Evolutionary conservation across 2,797 vertebrate species (phyloP), one percentile per base, ranked within the genome.

Genomic region (Ctenopoma kingsleyae): DNA sequence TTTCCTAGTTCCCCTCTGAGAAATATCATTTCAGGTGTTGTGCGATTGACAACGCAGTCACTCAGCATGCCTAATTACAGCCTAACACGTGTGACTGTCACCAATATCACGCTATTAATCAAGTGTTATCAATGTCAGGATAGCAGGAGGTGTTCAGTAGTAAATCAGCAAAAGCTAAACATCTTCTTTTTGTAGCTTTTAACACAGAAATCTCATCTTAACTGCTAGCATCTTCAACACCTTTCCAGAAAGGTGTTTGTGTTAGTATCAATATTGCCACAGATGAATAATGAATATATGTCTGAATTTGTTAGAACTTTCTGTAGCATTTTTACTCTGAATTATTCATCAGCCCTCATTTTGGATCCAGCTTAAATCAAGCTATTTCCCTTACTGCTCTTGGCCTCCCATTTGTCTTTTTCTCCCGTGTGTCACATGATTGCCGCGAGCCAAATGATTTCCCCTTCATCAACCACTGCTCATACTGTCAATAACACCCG

Each of bases 1-100:
- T 41, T n/a, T 22, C 67, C 4, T 19, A 12, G 49, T 17, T 13
- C 15, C 22, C 16, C 7, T 30, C 13, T 51, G 51, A 56, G 49
- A 46, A 67, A 48, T 17, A 17, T 44, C 1, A 53, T 61, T 63
- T 59, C 64, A 60, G 71, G 69, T 70, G 81, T 75, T 50, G 56
- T 53, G 58, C 74, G 59, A 68, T 49, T 70, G 80, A 81, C 65
- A 71, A 80, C 82, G 54, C 52, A 44, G 76, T 63, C 63, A 44
- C 71, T 51, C 73, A 51, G 74, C 52, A 43, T 62, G 77, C 43
- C 51, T 77, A 72, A 85, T 91, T 85, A 64, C 65, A 63, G 46
- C 57, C 57, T 68, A 63, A 62, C 72, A 74, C 59, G 17, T 82
- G 63, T 67, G 49, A 63, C 69, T 82, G 65, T 79, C 77, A 69